Percentiles rank a stretch among this genome's conserved stretches.
Evolutionary conservation across 2,888 invertebrate species (phyloP).

Genomic region (Stomorhina lunata): DNA sequence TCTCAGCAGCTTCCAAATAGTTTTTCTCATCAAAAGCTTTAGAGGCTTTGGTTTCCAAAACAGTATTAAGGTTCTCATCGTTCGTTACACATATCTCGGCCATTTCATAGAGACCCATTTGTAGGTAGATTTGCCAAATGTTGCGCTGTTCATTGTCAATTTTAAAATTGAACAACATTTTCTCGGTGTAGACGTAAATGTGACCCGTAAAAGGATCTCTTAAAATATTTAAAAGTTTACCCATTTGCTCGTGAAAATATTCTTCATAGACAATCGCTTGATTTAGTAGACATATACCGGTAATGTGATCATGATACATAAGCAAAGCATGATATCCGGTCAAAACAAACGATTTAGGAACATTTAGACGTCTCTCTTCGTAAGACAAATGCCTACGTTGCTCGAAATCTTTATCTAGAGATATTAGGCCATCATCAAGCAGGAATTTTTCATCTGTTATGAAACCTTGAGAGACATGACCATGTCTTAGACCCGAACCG

Average conservation of each 20-base stretch:
- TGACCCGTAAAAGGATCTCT: conserved; percentile 89
- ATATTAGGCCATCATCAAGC: conserved; percentile 70
- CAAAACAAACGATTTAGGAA: conserved; percentile 88
- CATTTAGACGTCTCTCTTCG: conserved; percentile 76
- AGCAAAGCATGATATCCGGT: conserved; percentile 95
- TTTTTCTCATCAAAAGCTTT: conserved; percentile 88
- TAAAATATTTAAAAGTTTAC: conserved; percentile 88
- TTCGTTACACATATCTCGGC: conserved; percentile 93
- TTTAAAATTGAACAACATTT: conserved; percentile 91
- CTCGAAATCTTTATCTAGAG: conserved; percentile 69
- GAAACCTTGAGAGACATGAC: conserved; percentile 80
- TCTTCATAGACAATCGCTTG: conserved; percentile 93
- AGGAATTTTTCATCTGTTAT: conserved; percentile 68
- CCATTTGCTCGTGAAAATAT: conserved; percentile 88
- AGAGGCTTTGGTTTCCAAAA: conserved; percentile 93
- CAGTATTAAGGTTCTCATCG: conserved; percentile 89
- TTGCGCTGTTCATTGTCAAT: conserved; percentile 91
- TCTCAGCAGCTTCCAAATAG: conserved; percentile 90
- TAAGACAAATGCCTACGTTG: conserved; percentile 71
- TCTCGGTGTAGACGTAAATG: conserved; percentile 93
- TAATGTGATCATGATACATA: conserved; percentile 90
- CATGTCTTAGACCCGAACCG: conserved; percentile 89
- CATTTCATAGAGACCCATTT: conserved; percentile 90
- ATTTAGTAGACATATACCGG: conserved; percentile 91
- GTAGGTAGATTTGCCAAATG: conserved; percentile 93